phyloP scores from a whole-genome alignment of 2,113 vertebrate species.

The Callionymus lyra region DNA sequence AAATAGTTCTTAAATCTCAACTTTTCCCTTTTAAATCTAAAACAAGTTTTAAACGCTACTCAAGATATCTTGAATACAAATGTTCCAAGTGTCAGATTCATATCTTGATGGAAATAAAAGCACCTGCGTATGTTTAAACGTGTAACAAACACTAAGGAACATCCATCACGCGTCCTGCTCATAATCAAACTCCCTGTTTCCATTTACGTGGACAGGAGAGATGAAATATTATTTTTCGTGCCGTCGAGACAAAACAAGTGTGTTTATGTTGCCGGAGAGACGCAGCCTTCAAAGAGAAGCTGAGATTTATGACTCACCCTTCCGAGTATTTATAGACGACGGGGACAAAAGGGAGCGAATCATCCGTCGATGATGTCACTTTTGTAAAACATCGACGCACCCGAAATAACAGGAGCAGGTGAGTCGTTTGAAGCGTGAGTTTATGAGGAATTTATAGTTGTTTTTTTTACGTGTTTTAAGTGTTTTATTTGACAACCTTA shows the following conservation, averaged over 20 bases:
- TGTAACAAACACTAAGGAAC: too few relatives aligned
- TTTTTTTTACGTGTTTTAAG: too few relatives aligned
- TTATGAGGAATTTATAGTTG: too few relatives aligned
- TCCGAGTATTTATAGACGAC: constrained; percentile 17
- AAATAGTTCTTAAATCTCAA: too few relatives aligned
- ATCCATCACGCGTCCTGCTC: not conserved
- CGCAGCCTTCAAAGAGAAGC: not conserved
- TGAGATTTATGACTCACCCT: constrained; percentile 20
- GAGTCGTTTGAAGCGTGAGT: too few relatives aligned
- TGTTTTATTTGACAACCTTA: too few relatives aligned
- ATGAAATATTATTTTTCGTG: constrained; percentile 1
- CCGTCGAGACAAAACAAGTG: not conserved
- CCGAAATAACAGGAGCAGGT: too few relatives aligned
- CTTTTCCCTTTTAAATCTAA: too few relatives aligned
- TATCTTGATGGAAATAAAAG: too few relatives aligned
- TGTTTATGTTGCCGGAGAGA: not conserved
- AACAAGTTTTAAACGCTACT: too few relatives aligned
- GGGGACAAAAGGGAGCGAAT: constrained; percentile 8
- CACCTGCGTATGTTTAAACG: not conserved
- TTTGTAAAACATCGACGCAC: not conserved
- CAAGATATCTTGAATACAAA: too few relatives aligned
- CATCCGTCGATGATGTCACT: constrained; percentile 2
- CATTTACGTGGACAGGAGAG: constrained; percentile 12
- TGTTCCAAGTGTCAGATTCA: too few relatives aligned
- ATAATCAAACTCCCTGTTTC: constrained; percentile 6